phyloP scores from a whole-genome alignment of 2,888 invertebrate genomes.

The Agrilus cyanescens region DNA sequence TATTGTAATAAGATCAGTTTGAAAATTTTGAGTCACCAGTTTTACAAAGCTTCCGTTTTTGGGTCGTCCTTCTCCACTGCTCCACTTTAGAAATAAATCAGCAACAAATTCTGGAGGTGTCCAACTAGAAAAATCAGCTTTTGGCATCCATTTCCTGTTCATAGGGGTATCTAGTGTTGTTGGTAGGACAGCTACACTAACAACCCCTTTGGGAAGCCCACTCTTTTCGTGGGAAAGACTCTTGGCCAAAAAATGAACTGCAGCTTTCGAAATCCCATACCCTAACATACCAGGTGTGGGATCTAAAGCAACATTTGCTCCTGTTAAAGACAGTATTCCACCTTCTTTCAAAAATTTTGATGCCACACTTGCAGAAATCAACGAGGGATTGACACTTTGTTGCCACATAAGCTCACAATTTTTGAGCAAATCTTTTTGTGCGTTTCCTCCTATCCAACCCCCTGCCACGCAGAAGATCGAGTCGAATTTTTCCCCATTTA shows the following conservation, averaged over 20 bases:
- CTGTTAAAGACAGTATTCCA: constrained; percentile 77
- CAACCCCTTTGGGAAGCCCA: constrained; percentile 69
- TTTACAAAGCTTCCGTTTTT: constrained; percentile 71
- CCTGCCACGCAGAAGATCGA: constrained; percentile 93
- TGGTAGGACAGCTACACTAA: constrained; percentile 77
- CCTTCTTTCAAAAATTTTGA: constrained; percentile 68
- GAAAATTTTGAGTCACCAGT: constrained; percentile 69
- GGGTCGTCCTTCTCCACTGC: constrained; percentile 60
- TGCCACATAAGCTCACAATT: constrained; percentile 86
- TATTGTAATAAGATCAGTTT: constrained; percentile 40
- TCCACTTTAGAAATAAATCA: constrained; percentile 78
- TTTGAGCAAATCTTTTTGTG: constrained; percentile 71
- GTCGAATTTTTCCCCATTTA: constrained; percentile 69
- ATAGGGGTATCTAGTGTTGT: constrained; percentile 94
- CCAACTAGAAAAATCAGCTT: constrained; percentile 85
- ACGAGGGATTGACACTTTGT: constrained; percentile 88
- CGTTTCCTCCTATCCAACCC: constrained; percentile 91
- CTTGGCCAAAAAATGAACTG: constrained; percentile 89
- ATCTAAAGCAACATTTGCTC: constrained; percentile 76
- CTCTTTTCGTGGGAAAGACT: constrained; percentile 71
- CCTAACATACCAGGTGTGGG: constrained; percentile 64
- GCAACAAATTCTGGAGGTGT: constrained; percentile 82
- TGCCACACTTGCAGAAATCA: constrained; percentile 72
- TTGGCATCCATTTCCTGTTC: constrained; percentile 97
- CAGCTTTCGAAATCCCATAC: constrained; percentile 71